These are phyloP conservation scores for Pseudomugil gertrudae DNA, from an alignment of 2,797 vertebrate species.

Conservation along the genomic window DNA sequence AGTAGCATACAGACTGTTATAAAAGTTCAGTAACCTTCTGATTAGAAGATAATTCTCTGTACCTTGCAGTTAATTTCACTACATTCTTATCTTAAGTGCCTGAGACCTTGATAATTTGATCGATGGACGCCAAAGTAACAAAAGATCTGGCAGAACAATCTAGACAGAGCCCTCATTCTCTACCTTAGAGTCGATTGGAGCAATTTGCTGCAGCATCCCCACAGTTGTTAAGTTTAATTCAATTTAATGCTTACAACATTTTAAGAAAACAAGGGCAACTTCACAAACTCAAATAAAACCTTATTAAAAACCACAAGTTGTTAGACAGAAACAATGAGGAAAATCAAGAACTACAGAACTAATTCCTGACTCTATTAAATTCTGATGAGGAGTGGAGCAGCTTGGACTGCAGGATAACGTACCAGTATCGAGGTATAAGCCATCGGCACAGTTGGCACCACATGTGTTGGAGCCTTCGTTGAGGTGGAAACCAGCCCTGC, in stretches of 20 bases:
- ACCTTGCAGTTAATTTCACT: not conserved
- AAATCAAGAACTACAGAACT: not conserved
- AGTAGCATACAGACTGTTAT: conserved; percentile 23
- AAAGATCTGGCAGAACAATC: not conserved
- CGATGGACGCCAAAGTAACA: not conserved
- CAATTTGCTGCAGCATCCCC: not conserved
- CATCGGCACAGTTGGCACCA: conserved; percentile 87
- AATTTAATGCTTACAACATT: conserved; percentile 1
- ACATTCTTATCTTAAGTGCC: not conserved
- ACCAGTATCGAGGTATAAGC: conserved; percentile 88
- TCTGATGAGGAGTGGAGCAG: not conserved
- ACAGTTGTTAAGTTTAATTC: not conserved
- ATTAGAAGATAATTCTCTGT: not conserved
- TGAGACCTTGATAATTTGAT: conserved; percentile 7
- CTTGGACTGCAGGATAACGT: conserved; percentile 8
- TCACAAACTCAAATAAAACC: not conserved
- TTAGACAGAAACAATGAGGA: not conserved
- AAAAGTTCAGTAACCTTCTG: conserved; percentile 1
- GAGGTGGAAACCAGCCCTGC: conserved; percentile 91
- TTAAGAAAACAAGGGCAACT: conserved; percentile 8
- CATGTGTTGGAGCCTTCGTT: conserved; percentile 91
- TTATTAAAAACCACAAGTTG: not conserved
- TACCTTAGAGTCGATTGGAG: not conserved
- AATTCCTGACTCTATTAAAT: not conserved
- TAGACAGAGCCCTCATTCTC: conserved; percentile 4